Evolutionary conservation across 2,888 invertebrate genomes (phyloP).

Genomic region (Oscheius myriophilus): DNA sequence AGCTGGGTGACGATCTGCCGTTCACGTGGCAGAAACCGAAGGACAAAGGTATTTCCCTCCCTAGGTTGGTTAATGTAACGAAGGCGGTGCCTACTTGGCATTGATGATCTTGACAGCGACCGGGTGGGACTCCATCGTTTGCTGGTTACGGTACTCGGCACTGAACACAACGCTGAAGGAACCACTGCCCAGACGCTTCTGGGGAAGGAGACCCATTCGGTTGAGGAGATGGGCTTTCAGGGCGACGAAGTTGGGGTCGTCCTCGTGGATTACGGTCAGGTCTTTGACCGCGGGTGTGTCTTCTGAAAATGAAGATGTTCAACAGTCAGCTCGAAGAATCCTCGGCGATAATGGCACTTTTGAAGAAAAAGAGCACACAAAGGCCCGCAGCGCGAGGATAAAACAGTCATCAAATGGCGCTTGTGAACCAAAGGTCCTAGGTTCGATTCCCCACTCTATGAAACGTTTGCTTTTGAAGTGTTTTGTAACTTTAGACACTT

Average conservation of each 20-base stretch:
- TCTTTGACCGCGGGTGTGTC: too few relatives aligned
- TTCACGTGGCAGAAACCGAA: constrained; percentile 32
- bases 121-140: neutral
- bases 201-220: constrained; percentile 2
- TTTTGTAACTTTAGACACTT: too few relatives aligned
- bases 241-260: constrained; percentile 6
- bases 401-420: too few relatives aligned
- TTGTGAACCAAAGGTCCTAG: too few relatives aligned
- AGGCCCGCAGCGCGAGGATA: too few relatives aligned
- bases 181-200: constrained; percentile 11
- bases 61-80: neutral
- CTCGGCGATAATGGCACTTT: too few relatives aligned
- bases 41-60: constrained; percentile 15
- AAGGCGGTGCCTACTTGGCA: neutral
- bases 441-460: too few relatives aligned
- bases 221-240: constrained; percentile 3
- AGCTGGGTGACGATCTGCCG: constrained; percentile 7
- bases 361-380: too few relatives aligned
- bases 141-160: constrained; percentile 1
- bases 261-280: neutral
- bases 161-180: constrained; percentile 18
- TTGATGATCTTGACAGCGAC: constrained; percentile 25
- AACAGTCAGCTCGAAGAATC: too few relatives aligned
- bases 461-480: too few relatives aligned
- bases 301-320: too few relatives aligned